Evolutionary conservation across 2,113 vertebrate species (phyloP), one percentile per base, ranked within the genome.

Genomic region (Haemorhous mexicanus): DNA sequence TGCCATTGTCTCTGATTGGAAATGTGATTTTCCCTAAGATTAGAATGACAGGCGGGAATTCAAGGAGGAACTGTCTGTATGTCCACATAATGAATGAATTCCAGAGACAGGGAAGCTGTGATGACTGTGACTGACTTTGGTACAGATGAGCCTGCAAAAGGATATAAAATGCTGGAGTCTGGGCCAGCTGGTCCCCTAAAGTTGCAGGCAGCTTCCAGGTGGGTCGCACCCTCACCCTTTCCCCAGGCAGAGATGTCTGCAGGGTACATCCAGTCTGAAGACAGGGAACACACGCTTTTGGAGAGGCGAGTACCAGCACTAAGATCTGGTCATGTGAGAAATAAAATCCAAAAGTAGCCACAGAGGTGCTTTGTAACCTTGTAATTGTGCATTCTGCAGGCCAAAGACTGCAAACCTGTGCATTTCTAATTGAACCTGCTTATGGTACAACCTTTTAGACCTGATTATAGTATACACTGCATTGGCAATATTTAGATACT

Each of bases 251-350:
- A 68, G 72, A 47, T n/a, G 18, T 7, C n/a, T 46, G 20, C 47
- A 76, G n/a, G 33, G 21, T 32, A 69, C 24, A 27, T 11, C 63
- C 41, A 55, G 8, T 22, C 56, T 23, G 32, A 55, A 62, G 21
- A 35, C 6, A 19, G 10, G 16, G 32, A 63, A 33, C 22, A 43
- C 21, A 27, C 18, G 49, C 14, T 16, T 63, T 49, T 28, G 27
- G 22, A 20, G 8, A 61, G 30, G 21, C 27, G 32, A 69, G 22
- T 43, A 62, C 24, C 43, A 56, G 26, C 22, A 56, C 14, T 28
- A 70, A 63, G 22, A 69, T 20, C 35, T 0, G 0, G 12, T 21
- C 47, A 47, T 0, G 5, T 23, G 27, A 43, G 64, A 63, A 27
- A 23, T 28, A 63, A 90, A 56, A 55, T 10, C 32, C 27, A 10